Conservation (phyloP, 1,140 invertebrate species). For the Wiebesia pumilae region DNA sequence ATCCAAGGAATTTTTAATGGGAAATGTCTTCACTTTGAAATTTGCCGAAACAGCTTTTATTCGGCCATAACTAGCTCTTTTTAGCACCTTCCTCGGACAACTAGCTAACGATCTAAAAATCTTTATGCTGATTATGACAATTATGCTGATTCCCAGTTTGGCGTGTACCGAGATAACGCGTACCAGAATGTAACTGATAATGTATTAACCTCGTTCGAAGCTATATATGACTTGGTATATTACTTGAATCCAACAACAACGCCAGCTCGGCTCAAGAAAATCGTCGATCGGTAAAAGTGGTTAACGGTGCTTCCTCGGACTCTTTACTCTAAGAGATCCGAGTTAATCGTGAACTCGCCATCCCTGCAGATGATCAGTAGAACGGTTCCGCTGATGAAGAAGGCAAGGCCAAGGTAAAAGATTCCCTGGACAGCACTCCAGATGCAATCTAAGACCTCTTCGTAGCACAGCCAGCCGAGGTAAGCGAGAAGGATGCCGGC, state of each 20-base stretch:
- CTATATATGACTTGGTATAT: neutral
- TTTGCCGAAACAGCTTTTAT: no score
- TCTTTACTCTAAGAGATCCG: neutral
- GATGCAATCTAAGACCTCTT: conserved; percentile 23
- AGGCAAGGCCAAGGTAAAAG: neutral
- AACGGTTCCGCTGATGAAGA: neutral
- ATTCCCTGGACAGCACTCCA: neutral
- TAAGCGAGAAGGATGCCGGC: neutral
- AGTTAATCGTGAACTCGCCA: conserved; percentile 36
- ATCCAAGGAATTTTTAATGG: no score
- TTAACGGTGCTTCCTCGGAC: neutral
- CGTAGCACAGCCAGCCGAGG: neutral
- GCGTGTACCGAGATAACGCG: no score
- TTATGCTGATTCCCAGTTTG: no score
- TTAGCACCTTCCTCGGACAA: no score
- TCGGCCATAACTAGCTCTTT: no score
- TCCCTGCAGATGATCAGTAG: conserved; percentile 10
- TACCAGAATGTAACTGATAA: neutral
- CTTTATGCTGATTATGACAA: no score
- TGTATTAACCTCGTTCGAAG: neutral
- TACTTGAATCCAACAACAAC: neutral
- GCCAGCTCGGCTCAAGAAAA: no score
- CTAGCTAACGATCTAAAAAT: no score
- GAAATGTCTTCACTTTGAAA: neutral
- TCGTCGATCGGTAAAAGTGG: no score